Conservation (phyloP, 2,888 invertebrate species). For the Gortyna flavago region DNA sequence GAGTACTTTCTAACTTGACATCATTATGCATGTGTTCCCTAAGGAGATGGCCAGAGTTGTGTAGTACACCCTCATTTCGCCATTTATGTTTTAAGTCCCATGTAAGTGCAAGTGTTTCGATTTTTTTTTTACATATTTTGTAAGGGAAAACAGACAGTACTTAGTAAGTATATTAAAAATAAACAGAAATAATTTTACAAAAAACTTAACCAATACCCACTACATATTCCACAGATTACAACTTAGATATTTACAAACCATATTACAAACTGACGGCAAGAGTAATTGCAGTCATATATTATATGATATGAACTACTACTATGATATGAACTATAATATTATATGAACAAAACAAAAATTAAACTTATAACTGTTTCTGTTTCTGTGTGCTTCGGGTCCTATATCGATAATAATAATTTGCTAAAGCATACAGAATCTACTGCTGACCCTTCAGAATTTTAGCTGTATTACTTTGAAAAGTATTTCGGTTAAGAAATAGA, state of each 20-base stretch:
- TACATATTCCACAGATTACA: not conserved
- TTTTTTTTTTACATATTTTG: not conserved
- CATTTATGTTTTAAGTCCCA: not conserved
- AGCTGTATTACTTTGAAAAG: no score
- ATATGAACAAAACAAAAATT: not conserved
- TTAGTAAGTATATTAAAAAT: not conserved
- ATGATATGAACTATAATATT: no score
- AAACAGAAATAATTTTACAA: not conserved
- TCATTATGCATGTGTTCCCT: constrained; percentile 5
- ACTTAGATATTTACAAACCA: not conserved
- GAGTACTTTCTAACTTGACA: constrained; percentile 30
- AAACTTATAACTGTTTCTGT: not conserved
- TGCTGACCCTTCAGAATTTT: no score
- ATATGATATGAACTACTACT: no score
- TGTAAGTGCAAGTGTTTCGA: not conserved
- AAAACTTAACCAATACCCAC: not conserved
- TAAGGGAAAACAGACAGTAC: not conserved
- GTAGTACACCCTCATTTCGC: not conserved
- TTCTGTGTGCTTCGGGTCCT: not conserved
- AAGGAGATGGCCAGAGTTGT: not conserved
- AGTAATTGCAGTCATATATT: no score
- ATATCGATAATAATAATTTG: no score
- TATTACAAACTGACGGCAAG: no score
- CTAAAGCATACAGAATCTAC: no score
- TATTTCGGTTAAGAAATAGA: no score